These are phyloP conservation scores for Eudemis profundana DNA, from an alignment of 2,888 invertebrate species.

Conservation along the genomic window DNA sequence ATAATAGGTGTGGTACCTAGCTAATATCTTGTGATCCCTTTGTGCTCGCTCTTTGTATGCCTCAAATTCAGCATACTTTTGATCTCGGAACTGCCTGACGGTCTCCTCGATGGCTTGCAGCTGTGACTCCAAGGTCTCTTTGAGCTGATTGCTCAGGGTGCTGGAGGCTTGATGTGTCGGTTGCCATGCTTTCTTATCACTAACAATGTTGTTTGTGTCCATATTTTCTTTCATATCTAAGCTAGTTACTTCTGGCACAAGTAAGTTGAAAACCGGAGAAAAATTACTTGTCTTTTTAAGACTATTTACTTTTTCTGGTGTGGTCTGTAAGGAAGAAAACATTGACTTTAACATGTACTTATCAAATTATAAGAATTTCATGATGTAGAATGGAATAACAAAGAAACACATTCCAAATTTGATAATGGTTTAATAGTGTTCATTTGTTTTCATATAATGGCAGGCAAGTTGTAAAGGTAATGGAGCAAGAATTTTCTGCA, in stretches of 20 bases:
- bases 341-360: too few species aligned
- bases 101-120: constrained; percentile 89
- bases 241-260: constrained; percentile 85
- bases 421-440: background rate
- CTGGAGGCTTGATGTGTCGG: constrained; percentile 84
- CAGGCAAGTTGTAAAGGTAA: too few species aligned
- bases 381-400: background rate
- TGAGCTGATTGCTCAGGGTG: constrained; percentile 87
- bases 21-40: constrained; percentile 88
- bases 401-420: background rate
- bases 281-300: constrained; percentile 87
- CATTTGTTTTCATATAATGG: background rate
- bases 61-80: constrained; percentile 90
- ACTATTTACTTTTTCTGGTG: constrained; percentile 84
- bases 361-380: too few species aligned
- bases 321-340: constrained; percentile 78
- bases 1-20: constrained; percentile 73
- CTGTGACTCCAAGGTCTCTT: constrained; percentile 88
- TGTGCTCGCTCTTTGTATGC: constrained; percentile 89
- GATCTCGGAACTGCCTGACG: constrained; percentile 90
- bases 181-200: constrained; percentile 71
- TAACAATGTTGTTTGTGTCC: constrained; percentile 72
- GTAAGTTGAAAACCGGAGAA: constrained; percentile 89
- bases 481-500: background rate
- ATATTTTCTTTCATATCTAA: constrained; percentile 81